These are phyloP conservation scores for Xestoiulus laeticollis DNA, from an alignment of 2,888 invertebrate species.

Conservation along the genomic window DNA sequence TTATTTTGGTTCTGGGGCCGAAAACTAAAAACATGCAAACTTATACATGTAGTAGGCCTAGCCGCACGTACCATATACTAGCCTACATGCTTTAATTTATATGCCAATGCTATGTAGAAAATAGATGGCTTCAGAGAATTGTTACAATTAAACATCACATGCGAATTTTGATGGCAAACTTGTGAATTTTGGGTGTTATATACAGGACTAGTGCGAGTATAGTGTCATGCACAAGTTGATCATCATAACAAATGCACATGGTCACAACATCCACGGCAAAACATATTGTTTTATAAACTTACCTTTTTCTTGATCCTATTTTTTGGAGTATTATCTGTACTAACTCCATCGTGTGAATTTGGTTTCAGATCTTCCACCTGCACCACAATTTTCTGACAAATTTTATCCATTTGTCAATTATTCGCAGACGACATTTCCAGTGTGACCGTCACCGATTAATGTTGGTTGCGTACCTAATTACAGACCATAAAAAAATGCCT, in stretches of 20 bases:
- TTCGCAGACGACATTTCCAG: neutral
- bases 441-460: neutral
- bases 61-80: no score
- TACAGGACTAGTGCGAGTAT: no score
- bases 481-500: no score
- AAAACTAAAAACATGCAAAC: no score
- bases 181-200: neutral
- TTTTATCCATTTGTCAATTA: neutral
- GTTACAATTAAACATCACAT: neutral
- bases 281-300: neutral
- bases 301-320: neutral
- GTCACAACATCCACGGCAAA: neutral
- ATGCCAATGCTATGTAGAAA: no score
- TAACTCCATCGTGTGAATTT: neutral
- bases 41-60: no score
- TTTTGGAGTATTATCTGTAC: neutral
- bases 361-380: neutral
- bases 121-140: no score
- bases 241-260: neutral
- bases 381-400: conserved; percentile 4
- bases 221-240: no score
- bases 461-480: neutral
- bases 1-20: no score
- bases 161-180: neutral
- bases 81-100: no score